Conservation (phyloP, 2,797 vertebrate species). For the Champsocephalus gunnari region DNA sequence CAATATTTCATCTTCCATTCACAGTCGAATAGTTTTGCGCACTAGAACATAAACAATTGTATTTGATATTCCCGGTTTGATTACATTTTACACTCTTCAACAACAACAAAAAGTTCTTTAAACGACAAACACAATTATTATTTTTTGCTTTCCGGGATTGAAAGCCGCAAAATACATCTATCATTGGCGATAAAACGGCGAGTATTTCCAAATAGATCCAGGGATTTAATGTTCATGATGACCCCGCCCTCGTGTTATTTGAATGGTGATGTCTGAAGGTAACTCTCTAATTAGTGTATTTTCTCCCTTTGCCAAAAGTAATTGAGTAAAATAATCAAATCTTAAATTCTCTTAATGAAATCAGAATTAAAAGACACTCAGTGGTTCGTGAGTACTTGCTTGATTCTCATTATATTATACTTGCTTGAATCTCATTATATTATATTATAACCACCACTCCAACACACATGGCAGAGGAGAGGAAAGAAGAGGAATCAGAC, state of each 20-base stretch:
- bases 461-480: conserved; percentile 8
- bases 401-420: conserved; percentile 63
- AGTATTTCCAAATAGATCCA: not conserved
- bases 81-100: too few species aligned
- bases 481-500: conserved; percentile 15
- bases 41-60: not conserved
- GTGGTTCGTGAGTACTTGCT: not conserved
- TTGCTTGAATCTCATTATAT: conserved; percentile 75
- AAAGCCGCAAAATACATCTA: not conserved
- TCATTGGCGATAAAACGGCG: not conserved
- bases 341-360: not conserved
- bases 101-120: not conserved
- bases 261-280: not conserved
- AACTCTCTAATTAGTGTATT: not conserved
- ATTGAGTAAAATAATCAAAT: conserved; percentile 9
- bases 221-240: not conserved
- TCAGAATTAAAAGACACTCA: not conserved
- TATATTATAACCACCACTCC: conserved; percentile 41
- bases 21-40: not conserved
- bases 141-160: not conserved
- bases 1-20: not conserved
- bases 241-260: too few species aligned
- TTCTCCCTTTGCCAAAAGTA: not conserved
- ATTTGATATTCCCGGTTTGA: too few species aligned
- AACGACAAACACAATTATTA: not conserved